These are phyloP conservation scores for Tachina grossa DNA, from an alignment of 2,888 invertebrate genomes.

Conservation along the genomic window DNA sequence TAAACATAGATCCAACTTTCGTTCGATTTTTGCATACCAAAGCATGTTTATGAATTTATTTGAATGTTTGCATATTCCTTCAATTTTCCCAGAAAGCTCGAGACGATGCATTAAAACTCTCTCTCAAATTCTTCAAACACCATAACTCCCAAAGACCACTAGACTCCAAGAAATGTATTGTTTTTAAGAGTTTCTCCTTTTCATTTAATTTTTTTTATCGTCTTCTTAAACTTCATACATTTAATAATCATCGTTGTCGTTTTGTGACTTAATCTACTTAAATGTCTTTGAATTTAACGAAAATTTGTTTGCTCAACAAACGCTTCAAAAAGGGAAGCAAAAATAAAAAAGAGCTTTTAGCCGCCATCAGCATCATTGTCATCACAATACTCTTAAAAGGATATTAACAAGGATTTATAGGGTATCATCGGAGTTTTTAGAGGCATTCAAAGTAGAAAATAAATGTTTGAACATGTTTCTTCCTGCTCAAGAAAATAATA, in stretches of 20 bases:
- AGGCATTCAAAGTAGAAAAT: slow-evolving; percentile 58
- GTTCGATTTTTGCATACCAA: slow-evolving; percentile 43
- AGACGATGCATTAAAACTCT: slow-evolving; percentile 33
- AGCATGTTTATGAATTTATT: slow-evolving; percentile 64
- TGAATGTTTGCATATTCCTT: slow-evolving; percentile 64
- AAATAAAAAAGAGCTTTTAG: slow-evolving; percentile 10
- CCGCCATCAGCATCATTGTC: slow-evolving; percentile 31
- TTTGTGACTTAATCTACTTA: slow-evolving; percentile 74
- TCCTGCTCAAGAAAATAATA: slow-evolving; percentile 33
- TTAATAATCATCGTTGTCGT: slow-evolving; percentile 42
- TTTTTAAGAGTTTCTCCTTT: slow-evolving; percentile 50
- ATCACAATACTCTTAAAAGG: slow-evolving; percentile 62
- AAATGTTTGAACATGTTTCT: slow-evolving; percentile 67
- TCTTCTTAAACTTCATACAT: slow-evolving; percentile 11
- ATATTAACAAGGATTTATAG: slow-evolving; percentile 73
- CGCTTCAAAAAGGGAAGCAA: slow-evolving; percentile 40
- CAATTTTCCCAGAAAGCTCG: slow-evolving; percentile 9
- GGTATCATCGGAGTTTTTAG: slow-evolving; percentile 69
- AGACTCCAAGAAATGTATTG: slow-evolving; percentile 54
- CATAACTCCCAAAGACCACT: slow-evolving; percentile 15
- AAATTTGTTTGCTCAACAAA: slow-evolving; percentile 69
- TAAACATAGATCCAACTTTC: background rate
- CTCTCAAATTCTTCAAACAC: slow-evolving; percentile 3
- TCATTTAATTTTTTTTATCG: slow-evolving; percentile 12
- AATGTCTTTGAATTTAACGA: slow-evolving; percentile 73